A percentile compares a stretch with the other conserved stretches of the same genome.
Conservation (phyloP, 1,140 invertebrate species). For the Formica exsecta region DNA sequence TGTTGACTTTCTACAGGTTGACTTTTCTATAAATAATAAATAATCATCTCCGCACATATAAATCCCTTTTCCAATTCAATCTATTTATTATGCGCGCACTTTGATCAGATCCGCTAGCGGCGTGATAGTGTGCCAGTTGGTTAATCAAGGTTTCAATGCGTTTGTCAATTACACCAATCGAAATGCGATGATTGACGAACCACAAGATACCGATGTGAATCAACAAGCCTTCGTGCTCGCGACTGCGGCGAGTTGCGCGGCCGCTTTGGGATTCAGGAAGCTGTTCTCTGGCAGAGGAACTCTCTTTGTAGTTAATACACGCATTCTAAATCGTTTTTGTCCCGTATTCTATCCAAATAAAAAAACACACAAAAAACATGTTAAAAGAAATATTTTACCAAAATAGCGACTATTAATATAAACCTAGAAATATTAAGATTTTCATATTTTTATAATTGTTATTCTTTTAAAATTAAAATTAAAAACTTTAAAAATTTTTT, state of each 20-base stretch:
- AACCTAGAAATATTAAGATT: neutral
- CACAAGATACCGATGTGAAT: conserved; percentile 52
- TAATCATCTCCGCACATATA: neutral
- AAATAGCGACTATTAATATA: neutral
- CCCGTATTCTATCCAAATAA: neutral
- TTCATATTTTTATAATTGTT: neutral
- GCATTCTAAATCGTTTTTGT: neutral
- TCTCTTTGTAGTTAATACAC: conserved; percentile 59
- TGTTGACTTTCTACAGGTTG: conserved; percentile 63
- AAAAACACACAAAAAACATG: neutral
- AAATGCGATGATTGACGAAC: conserved; percentile 85
- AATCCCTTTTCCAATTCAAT: neutral
- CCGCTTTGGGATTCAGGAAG: conserved; percentile 73
- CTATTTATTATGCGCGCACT: neutral
- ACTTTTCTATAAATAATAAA: conserved; percentile 17
- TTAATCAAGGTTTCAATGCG: conserved; percentile 47
- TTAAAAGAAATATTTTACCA: neutral
- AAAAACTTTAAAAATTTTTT: too few species aligned
- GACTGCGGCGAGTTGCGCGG: conserved; percentile 62
- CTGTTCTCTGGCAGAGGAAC: conserved; percentile 75
- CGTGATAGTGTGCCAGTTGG: conserved; percentile 35
- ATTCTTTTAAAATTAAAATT: neutral
- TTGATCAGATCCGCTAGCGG: conserved; percentile 21
- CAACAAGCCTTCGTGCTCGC: conserved; percentile 67
- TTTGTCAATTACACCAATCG: conserved; percentile 82